Base-by-base conservation (phyloP, 2,113 vertebrate genomes). In the Hirundichthys speculiger region DNA sequence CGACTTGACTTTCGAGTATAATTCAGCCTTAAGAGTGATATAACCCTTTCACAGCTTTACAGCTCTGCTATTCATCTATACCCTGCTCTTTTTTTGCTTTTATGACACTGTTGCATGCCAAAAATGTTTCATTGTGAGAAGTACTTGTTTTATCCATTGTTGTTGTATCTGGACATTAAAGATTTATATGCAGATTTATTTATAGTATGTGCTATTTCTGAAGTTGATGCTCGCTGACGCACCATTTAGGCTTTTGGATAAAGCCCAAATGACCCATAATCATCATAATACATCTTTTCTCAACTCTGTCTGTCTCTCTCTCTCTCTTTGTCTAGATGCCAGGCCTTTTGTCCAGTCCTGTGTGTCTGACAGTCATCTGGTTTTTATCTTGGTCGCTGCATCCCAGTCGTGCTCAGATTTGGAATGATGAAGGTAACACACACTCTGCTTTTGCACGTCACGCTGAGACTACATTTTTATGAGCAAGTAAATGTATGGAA, bases 341-440 rank as follows among this genome's bases (percentile, higher is more conserved):
- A 79, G 84, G 72, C 77, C 81, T 79, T 77, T 79, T 84, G 83
- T 82, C 80, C 75, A 83, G 79, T 79, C 77, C 83, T 88, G 75
- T 81, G 73, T 83, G 73, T 87, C 74, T 89, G 84, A 89, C 83
- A 84, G 84, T 89, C 84, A 84, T 90, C 86, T 90, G 86, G 55
- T 84, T 90, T 80, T 67, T 90, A 46, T 89, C 84, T 55, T 89
- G 80, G 78, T 80, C 76, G 25, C 77, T 86, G 65, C 42, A 10
- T 69, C 61, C 53, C 64, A 61, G 77, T 62, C 19, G 43, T 59
- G 81, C 86, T 85, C 80, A 86, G 79, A 84, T 80, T 80, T 72
- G 45, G 74, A 77, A 59, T 14, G 63, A 85, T 85, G 83, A 90
- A 87, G 89, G 89, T 90, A 86, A 80, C 1, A 38, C 39, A 54